Percentiles rank a stretch among this genome's conserved stretches.
phyloP scores from a whole-genome alignment of 2,888 invertebrate genomes.

The Listrodromus nycthemerus region DNA sequence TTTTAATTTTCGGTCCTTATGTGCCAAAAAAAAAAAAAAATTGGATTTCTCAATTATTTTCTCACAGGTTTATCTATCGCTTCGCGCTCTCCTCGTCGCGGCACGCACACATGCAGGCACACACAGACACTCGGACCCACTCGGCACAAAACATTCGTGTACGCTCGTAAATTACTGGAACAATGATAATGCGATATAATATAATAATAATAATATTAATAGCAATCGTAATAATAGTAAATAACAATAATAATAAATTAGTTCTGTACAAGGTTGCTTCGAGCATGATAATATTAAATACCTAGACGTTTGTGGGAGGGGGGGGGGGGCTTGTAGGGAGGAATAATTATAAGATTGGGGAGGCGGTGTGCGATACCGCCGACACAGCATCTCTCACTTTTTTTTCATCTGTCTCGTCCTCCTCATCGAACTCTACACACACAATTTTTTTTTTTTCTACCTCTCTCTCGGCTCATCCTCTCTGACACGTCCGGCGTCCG shows the following conservation, averaged over 20 bases:
- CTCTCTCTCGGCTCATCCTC: slow-evolving; percentile 17
- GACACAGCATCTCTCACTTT: slow-evolving; percentile 71
- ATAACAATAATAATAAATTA: slow-evolving; percentile 84
- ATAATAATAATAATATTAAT: slow-evolving; percentile 77
- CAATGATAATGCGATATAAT: slow-evolving; percentile 80
- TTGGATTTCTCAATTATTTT: neutral
- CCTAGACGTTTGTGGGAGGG: slow-evolving; percentile 59
- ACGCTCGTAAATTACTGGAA: slow-evolving; percentile 75
- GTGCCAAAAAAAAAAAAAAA: neutral
- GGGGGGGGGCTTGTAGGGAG: slow-evolving; percentile 10
- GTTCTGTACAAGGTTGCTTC: slow-evolving; percentile 84
- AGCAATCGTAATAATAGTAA: slow-evolving; percentile 80
- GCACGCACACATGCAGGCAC: slow-evolving; percentile 40
- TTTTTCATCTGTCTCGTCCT: slow-evolving; percentile 58
- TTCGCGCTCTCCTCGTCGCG: slow-evolving; percentile 45
- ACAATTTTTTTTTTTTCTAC: slow-evolving; percentile 38
- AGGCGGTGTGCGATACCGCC: slow-evolving; percentile 63
- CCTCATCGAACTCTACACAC: slow-evolving; percentile 30
- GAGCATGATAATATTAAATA: slow-evolving; percentile 80
- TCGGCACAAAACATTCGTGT: slow-evolving; percentile 31
- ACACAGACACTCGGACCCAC: slow-evolving; percentile 38
- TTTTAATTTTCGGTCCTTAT: neutral
- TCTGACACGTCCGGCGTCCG: slow-evolving; percentile 24
- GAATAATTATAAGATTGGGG: slow-evolving; percentile 44
- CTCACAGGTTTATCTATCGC: slow-evolving; percentile 22